Evolutionary conservation across 2,888 invertebrate species (phyloP), one percentile per base, ranked within the genome.

Genomic region (Nomada fucata): DNA sequence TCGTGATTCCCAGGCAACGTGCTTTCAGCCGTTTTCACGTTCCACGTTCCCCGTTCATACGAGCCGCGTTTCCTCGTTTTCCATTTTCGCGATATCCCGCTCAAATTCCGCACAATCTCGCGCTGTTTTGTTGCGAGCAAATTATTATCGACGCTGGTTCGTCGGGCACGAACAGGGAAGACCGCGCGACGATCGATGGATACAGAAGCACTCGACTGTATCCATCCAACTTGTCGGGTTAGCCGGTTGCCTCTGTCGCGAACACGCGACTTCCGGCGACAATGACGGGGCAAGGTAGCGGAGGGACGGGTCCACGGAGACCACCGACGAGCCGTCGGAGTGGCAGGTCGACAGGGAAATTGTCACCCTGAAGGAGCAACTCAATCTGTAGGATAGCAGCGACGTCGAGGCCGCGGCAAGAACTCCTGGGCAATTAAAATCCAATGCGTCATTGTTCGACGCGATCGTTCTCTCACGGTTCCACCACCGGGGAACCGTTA

Each of bases 231-330:
- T 67, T 64, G 47, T 75, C 81, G 84, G 84, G 60, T 57, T 75
- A 15, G 29, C 44, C 42, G 50, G 68, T 63, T 63, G 83, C 67
- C 69, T n/a, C 44, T 42, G 64, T 55, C 55, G 53, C 20, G 77
- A 70, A 88, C 69, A 71, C 72, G 76, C 73, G 60, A 81, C 84
- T 79, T 85, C 86, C 80, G 88, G 89, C 69, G 88, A 86, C 85
- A 85, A 85, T 84, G 89, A 88, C 76, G 83, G 82, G 13, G 82
- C 77, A 73, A 0, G 79, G 47, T 61, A 13, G 29, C 55, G n/a
- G n/a, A 68, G 5, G 69, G 61, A 71, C 67, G 61, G 79, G 71
- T 84, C 81, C 73, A 69, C 67, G 68, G 71, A 75, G 71, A 82
- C 64, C 76, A 89, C 70, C 69, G 74, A 87, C 63, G 86, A 88